A percentile compares a stretch with the other conserved stretches of the same genome.
Conservation (phyloP, 2,113 vertebrate species). For the Bubo blakistoni region DNA sequence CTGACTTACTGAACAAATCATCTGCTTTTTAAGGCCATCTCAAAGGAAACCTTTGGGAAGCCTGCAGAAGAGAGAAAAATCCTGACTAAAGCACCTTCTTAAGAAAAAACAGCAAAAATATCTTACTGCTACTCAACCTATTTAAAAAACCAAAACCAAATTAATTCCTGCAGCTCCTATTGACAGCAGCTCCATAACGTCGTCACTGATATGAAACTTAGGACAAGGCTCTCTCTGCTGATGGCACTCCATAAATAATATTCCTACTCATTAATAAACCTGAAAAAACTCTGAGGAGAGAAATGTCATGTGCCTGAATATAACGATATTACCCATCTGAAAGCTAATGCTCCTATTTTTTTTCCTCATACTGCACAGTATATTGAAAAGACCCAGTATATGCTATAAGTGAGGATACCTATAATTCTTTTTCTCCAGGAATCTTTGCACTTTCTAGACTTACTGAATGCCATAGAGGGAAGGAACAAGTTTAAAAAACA, state of each 20-base stretch:
- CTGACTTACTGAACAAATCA: background rate
- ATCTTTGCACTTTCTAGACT: conserved; percentile 54
- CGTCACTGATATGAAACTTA: conserved; percentile 37
- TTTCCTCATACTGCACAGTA: background rate
- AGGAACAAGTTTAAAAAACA: conserved; percentile 79
- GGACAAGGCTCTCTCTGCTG: background rate
- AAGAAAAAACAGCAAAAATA: background rate
- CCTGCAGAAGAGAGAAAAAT: background rate
- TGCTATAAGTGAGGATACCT: background rate
- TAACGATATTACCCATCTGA: background rate
- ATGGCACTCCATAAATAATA: conserved; percentile 36
- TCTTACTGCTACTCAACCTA: conserved; percentile 1
- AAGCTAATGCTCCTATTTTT: conserved; percentile 35
- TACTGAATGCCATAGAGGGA: conserved; percentile 64
- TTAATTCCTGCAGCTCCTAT: background rate
- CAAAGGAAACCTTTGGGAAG: background rate
- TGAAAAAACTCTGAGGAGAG: conserved; percentile 7
- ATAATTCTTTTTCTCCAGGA: conserved; percentile 35
- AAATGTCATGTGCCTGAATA: conserved; percentile 12
- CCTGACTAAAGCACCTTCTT: background rate
- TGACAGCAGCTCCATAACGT: conserved; percentile 24
- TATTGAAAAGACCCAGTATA: conserved; percentile 29
- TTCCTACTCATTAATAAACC: conserved; percentile 19
- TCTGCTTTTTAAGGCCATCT: background rate
- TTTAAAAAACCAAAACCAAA: conserved; percentile 22